Conservation (phyloP, 2,797 vertebrate species). For the Vireo griseus region DNA sequence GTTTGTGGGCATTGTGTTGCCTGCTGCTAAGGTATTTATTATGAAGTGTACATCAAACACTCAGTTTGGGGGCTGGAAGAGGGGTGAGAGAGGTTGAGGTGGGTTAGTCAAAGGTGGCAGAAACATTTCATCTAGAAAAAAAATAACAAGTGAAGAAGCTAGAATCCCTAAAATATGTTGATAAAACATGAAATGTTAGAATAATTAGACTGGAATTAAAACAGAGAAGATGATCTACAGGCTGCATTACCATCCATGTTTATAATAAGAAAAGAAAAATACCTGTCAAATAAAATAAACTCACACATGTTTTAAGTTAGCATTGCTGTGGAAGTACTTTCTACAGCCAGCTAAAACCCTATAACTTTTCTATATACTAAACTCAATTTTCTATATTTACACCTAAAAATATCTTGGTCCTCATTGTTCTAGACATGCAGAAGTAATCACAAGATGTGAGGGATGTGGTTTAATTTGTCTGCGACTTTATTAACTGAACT, state of each 20-base stretch:
- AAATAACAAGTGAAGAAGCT: neutral
- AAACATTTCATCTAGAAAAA: neutral
- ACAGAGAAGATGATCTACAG: neutral
- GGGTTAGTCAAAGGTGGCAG: neutral
- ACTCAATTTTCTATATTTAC: neutral
- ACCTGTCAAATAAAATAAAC: neutral
- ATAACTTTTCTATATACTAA: neutral
- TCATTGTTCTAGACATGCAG: constrained; percentile 37
- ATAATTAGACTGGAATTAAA: neutral
- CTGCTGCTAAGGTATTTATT: neutral
- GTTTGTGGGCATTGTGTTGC: neutral
- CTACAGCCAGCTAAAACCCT: neutral
- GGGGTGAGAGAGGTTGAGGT: neutral
- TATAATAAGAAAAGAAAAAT: neutral
- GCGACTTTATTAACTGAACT: constrained; percentile 53
- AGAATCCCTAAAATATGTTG: neutral
- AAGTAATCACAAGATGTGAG: constrained; percentile 46
- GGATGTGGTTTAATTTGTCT: constrained; percentile 57
- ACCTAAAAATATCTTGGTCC: neutral
- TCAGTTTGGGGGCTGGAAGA: neutral
- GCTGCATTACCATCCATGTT: neutral
- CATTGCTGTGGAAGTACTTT: neutral
- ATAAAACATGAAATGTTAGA: neutral
- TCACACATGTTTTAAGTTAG: neutral
- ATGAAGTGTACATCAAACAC: neutral